phyloP scores from a whole-genome alignment of 2,888 invertebrate genomes.

The Anarsia innoxiella region DNA sequence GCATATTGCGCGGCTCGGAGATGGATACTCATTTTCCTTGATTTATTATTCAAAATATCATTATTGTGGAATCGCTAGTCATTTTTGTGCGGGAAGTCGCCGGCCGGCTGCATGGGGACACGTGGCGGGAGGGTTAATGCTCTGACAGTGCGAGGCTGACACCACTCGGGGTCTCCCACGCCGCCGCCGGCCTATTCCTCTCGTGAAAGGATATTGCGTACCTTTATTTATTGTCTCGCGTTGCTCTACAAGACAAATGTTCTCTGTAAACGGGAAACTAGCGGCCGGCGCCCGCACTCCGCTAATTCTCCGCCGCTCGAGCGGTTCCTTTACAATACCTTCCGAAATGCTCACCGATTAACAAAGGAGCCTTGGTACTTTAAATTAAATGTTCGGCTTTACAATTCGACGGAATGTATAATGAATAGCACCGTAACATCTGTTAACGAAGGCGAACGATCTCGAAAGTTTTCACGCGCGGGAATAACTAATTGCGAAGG shows the following conservation, averaged over 20 bases:
- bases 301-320: conserved; percentile 50
- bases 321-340: conserved; percentile 53
- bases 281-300: conserved; percentile 36
- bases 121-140: conserved; percentile 36
- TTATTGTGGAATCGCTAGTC: conserved; percentile 31
- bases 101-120: conserved; percentile 21
- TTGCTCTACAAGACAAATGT: conserved; percentile 47
- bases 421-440: conserved; percentile 76
- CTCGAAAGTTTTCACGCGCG: conserved; percentile 76
- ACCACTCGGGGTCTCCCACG: too few species aligned
- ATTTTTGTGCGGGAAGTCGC: conserved; percentile 28
- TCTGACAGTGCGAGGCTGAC: conserved; percentile 18
- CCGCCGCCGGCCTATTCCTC: conserved; percentile 22
- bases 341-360: conserved; percentile 55
- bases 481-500: conserved; percentile 76
- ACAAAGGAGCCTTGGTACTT: conserved; percentile 69
- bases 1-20: conserved; percentile 25
- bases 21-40: conserved; percentile 27
- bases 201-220: conserved; percentile 38
- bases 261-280: conserved; percentile 45
- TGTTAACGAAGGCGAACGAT: conserved; percentile 76
- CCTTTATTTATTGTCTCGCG: conserved; percentile 53
- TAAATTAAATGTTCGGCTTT: conserved; percentile 74
- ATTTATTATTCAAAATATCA: conserved; percentile 38
- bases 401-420: conserved; percentile 75